These are phyloP conservation scores for Typhlomys cinereus DNA, from an alignment of 2,113 vertebrate species.

Conservation along the genomic window DNA sequence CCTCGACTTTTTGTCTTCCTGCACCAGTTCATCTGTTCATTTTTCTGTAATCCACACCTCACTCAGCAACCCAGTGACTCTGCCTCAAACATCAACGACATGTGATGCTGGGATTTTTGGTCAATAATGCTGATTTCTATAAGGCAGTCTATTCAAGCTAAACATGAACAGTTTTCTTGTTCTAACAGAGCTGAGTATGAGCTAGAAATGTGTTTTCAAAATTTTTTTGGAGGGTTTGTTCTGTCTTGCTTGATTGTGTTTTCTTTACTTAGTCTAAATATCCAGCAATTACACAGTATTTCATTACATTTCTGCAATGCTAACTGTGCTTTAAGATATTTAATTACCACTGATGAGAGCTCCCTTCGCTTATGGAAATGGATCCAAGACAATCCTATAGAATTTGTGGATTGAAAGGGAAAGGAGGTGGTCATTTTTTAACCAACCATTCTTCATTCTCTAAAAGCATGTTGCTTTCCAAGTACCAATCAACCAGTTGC, in stretches of 20 bases:
- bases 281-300: slow-evolving; percentile 63
- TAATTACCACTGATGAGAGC: slow-evolving; percentile 58
- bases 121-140: slow-evolving; percentile 30
- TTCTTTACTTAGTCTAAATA: slow-evolving; percentile 71
- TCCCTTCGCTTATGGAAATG: slow-evolving; percentile 54
- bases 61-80: not conserved
- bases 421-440: slow-evolving; percentile 51
- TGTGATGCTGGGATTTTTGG: not conserved
- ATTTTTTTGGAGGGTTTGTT: too few relatives aligned
- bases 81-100: slow-evolving; percentile 2
- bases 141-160: not conserved
- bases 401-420: slow-evolving; percentile 27
- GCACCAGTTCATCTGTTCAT: not conserved
- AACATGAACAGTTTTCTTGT: slow-evolving; percentile 15
- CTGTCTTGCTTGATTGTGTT: slow-evolving; percentile 47
- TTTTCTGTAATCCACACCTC: not conserved
- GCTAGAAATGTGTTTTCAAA: slow-evolving; percentile 55
- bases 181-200: slow-evolving; percentile 36
- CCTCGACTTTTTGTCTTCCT: not conserved
- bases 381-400: slow-evolving; percentile 47
- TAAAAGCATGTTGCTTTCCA: slow-evolving; percentile 4
- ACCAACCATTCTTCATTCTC: slow-evolving; percentile 55
- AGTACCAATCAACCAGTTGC: slow-evolving; percentile 26
- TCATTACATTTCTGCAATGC: slow-evolving; percentile 68
- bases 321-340: slow-evolving; percentile 65